A percentile compares a stretch with the other conserved stretches of the same genome.
Conservation (phyloP, 2,797 vertebrate species). For the Numenius phaeopus region DNA sequence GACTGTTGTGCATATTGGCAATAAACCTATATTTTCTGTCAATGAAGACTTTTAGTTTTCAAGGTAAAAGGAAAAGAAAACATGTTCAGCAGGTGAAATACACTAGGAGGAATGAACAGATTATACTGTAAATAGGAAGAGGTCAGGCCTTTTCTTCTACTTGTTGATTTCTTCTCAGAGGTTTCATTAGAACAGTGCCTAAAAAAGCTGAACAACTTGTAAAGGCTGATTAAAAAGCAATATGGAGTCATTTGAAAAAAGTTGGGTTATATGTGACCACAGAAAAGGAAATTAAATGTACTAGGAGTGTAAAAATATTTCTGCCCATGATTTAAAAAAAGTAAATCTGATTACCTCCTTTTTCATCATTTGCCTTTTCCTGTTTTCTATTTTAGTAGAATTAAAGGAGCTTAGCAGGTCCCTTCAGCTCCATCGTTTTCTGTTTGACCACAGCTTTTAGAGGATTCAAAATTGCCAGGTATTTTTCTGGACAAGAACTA, state of each 20-base stretch:
- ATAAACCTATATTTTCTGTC: background rate
- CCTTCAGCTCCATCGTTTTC: background rate
- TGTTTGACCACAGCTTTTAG: background rate
- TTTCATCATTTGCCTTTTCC: background rate
- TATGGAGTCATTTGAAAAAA: background rate
- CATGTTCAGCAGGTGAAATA: background rate
- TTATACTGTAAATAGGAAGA: background rate
- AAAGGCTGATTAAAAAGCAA: background rate
- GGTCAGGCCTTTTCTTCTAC: background rate
- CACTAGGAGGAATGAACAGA: background rate
- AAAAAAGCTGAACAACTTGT: background rate
- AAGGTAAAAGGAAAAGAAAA: conserved; percentile 17
- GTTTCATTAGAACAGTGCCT: conserved; percentile 1
- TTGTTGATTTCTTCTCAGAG: conserved; percentile 9
- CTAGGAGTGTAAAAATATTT: background rate
- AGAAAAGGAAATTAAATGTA: background rate
- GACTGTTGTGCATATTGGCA: background rate
- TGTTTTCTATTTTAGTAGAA: background rate
- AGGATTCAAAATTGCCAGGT: background rate
- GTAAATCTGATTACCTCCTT: background rate
- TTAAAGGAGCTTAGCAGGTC: background rate
- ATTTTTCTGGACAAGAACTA: background rate
- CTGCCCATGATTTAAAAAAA: background rate
- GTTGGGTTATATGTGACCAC: background rate
- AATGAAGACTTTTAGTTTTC: background rate